Evolutionary conservation across 2,888 invertebrate genomes (phyloP), one percentile per base, ranked within the genome.

Genomic region (Sicus ferrugineus): DNA sequence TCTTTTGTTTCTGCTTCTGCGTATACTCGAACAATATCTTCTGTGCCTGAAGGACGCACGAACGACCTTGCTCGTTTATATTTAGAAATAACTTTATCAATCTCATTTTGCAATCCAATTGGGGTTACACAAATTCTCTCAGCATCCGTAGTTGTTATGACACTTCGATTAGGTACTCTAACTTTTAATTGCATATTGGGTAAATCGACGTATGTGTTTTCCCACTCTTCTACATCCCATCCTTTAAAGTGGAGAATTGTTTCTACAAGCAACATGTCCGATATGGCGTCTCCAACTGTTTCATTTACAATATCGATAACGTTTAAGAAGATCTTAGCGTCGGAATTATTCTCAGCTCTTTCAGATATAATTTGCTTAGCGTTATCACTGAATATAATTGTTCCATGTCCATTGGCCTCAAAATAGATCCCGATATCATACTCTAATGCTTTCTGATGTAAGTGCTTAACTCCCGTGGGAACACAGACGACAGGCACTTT

Each of bases 401-500:
- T 99, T 16, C 99, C 99, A 86, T 99, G 99, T 0, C 99, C 99
- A 86, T 99, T 99, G 0, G 99, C 98, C 84, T 99, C 99, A 86
- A 99, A 99, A 86, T 99, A 99, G 4, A 99, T 90, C 2, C 98
- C 98, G 77, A 99, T 90, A 82, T 99, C 98, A 86, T 91, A 98
- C 67, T 94, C 89, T 46, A 90, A 80, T 0, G 98, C 98, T 81
- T 93, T 93, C 80, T 94, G 93, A 83, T 99, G 98, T 26, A 99
- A 87, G 85, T 98, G 92, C 84, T 99, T 99, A 0, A 99, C 98
- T 11, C 99, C 99, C 0, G 99, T 99, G 68, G 94, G 90, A 11
- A 93, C 96, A 85, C 96, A 98, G 0, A 91, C 90, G 3, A 97
- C 96, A 26, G 96, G 95, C 61, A 98, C 89, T 88, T 93, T 90